Percentiles rank a stretch among this genome's conserved stretches.
Conservation (phyloP, 2,797 vertebrate genomes). For the Schizopygopsis pylzovi region DNA sequence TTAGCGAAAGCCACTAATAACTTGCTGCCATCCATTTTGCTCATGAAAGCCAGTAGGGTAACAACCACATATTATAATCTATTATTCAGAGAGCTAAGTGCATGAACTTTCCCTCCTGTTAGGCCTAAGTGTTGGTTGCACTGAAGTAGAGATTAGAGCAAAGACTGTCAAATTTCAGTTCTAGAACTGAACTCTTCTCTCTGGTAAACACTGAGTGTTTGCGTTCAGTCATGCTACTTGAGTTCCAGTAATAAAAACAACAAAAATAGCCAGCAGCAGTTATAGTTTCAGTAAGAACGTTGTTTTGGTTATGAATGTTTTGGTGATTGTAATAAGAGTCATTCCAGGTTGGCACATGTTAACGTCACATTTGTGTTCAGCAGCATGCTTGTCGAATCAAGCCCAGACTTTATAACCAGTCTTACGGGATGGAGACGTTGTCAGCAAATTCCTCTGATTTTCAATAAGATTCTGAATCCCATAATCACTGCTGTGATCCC, state of each 20-base stretch:
- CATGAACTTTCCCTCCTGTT: slow-evolving; percentile 21
- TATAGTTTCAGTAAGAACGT: neutral
- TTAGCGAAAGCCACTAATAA: slow-evolving; percentile 8
- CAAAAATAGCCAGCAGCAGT: neutral
- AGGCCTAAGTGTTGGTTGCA: slow-evolving; percentile 2
- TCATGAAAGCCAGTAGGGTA: slow-evolving; percentile 46
- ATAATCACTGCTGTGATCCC: slow-evolving; percentile 10
- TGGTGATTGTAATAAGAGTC: neutral
- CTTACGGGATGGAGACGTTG: slow-evolving; percentile 35
- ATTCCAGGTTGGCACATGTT: neutral
- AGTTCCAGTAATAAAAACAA: slow-evolving; percentile 5
- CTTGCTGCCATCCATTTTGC: slow-evolving; percentile 52
- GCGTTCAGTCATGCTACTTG: slow-evolving; percentile 1
- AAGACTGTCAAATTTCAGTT: neutral
- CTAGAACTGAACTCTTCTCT: neutral
- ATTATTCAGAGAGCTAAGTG: slow-evolving; percentile 48
- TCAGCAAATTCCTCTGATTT: slow-evolving; percentile 42
- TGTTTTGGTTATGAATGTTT: slow-evolving; percentile 2
- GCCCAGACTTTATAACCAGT: slow-evolving; percentile 3
- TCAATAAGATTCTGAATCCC: slow-evolving; percentile 26
- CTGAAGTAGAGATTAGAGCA: neutral
- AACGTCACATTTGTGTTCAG: slow-evolving; percentile 42
- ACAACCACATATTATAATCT: slow-evolving; percentile 47
- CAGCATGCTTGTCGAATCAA: slow-evolving; percentile 18
- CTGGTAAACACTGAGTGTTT: neutral